Evolutionary conservation across 2,888 invertebrate genomes (phyloP).

Genomic region (Ectemnius lituratus): DNA sequence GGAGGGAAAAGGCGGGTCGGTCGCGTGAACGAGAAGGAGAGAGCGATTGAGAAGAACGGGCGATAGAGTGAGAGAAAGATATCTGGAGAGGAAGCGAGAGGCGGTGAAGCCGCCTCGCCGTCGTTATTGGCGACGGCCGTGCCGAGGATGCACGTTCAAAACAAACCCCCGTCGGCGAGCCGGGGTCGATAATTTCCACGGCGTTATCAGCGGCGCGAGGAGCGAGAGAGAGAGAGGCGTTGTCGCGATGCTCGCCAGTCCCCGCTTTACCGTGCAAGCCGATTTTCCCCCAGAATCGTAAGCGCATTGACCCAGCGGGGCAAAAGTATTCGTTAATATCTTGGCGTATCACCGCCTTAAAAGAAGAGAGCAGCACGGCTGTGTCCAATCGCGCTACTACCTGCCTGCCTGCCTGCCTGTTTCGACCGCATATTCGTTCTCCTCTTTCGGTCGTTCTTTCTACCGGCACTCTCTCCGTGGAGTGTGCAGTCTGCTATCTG

Average conservation of each 20-base stretch:
- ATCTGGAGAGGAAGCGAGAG: neutral
- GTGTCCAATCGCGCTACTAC: too few species aligned
- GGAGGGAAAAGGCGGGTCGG: neutral
- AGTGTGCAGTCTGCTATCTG: too few species aligned
- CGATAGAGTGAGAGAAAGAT: neutral
- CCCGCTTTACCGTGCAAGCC: neutral
- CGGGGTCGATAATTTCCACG: conserved; percentile 57
- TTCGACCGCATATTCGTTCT: neutral
- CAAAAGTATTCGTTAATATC: neutral
- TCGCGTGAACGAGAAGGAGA: neutral
- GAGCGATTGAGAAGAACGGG: neutral
- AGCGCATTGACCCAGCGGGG: neutral
- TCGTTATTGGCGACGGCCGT: conserved; percentile 56
- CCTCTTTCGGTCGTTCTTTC: too few species aligned
- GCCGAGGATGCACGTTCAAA: conserved; percentile 55
- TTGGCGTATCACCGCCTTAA: neutral
- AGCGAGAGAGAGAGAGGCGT: conserved; percentile 49
- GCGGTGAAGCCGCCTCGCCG: conserved; percentile 19
- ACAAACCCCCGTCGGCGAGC: conserved; percentile 50
- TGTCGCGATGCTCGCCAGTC: conserved; percentile 40
- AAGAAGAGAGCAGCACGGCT: neutral
- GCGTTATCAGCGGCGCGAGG: conserved; percentile 41
- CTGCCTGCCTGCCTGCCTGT: neutral
- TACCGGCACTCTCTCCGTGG: too few species aligned
- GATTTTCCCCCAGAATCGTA: conserved; percentile 24